Conservation (phyloP, 2,888 invertebrate species). For the Oeneis ivallda region DNA sequence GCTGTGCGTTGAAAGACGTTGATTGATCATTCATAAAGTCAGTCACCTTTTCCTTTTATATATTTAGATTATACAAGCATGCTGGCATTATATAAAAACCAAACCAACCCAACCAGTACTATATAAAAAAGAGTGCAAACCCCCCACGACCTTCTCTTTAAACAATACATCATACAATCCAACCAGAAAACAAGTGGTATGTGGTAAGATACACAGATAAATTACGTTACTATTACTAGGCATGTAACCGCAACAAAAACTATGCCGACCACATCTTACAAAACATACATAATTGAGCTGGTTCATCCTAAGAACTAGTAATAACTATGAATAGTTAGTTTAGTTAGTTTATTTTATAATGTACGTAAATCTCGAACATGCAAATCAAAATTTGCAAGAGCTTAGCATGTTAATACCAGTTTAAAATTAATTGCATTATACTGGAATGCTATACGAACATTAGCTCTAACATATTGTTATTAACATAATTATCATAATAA, state of each 20-base stretch:
- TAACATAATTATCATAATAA: no score
- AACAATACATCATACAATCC: not conserved
- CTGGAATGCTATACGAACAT: not conserved
- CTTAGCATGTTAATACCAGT: not conserved
- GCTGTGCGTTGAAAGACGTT: no score
- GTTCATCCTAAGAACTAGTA: slow-evolving; percentile 14
- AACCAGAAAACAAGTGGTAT: not conserved
- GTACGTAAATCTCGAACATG: not conserved
- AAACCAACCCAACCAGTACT: no score
- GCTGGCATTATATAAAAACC: no score
- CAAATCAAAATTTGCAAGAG: slow-evolving; percentile 7
- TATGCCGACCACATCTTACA: slow-evolving; percentile 20
- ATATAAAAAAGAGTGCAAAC: not conserved
- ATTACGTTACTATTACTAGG: slow-evolving; percentile 3
- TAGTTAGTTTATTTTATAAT: no score
- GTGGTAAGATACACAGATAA: slow-evolving; percentile 7
- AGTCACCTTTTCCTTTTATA: no score
- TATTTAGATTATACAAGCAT: no score
- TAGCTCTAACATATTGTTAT: no score
- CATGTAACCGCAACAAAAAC: slow-evolving; percentile 20
- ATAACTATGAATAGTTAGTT: not conserved
- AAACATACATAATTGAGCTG: slow-evolving; percentile 17
- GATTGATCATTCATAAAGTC: no score
- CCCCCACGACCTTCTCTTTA: not conserved
- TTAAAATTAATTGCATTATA: not conserved